A percentile compares a stretch with the other conserved stretches of the same genome.
Conservation (phyloP, 2,797 vertebrate species). For the Thripadectes ignobilis region DNA sequence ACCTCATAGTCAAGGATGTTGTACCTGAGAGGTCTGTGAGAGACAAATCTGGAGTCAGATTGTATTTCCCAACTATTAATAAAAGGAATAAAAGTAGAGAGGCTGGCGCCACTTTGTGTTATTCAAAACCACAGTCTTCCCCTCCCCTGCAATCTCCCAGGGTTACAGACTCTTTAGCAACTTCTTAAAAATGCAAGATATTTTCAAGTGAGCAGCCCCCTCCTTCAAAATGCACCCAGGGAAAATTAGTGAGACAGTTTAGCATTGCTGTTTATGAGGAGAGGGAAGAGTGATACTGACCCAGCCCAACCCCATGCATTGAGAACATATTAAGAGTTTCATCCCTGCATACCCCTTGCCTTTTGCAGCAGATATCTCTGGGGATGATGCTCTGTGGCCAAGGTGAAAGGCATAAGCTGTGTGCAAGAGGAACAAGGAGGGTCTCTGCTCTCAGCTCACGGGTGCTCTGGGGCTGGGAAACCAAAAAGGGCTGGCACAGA, state of each 20-base stretch:
- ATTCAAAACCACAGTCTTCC: conserved; percentile 46
- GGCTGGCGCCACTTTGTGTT: conserved; percentile 4
- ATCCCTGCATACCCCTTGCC: not conserved
- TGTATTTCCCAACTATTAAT: conserved; percentile 28
- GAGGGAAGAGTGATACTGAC: not conserved
- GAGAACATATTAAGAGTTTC: not conserved
- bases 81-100: conserved; percentile 47
- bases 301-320: rapidly evolving
- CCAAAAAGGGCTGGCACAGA: not conserved
- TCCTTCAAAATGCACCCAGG: not conserved
- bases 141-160: not conserved
- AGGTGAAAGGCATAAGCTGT: not conserved
- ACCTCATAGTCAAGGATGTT: not conserved
- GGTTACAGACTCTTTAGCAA: conserved; percentile 8
- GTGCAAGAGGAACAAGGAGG: not conserved
- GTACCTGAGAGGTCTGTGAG: not conserved
- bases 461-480: not conserved
- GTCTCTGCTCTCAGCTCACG: not conserved
- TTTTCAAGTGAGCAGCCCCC: not conserved
- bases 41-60: conserved; percentile 20
- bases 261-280: not conserved
- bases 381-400: not conserved
- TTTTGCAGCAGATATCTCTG: not conserved
- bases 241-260: not conserved
- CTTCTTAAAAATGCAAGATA: conserved; percentile 23